Conservation (phyloP, 30 jellyfish, hydroid and myxozoan genomes). For the Aurelia coerulea region DNA sequence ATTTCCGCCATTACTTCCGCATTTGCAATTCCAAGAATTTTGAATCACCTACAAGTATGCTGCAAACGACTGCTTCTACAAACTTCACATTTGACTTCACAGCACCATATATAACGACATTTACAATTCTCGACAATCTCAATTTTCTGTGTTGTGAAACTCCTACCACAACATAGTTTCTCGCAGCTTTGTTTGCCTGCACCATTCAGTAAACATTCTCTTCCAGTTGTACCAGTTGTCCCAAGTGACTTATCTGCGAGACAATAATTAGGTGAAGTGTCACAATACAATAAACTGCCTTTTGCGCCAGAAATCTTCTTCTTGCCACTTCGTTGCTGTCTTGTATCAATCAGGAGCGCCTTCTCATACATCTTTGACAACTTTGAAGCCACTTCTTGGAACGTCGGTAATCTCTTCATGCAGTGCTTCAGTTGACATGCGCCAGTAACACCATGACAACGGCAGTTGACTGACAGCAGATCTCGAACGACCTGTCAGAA, state of each 20-base stretch:
- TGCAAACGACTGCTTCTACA: constrained; percentile 72
- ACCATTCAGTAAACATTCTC: constrained; percentile 77
- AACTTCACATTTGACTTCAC: constrained; percentile 83
- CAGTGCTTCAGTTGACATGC: constrained; percentile 89
- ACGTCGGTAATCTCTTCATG: constrained; percentile 78
- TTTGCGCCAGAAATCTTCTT: constrained; percentile 24
- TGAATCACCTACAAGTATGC: constrained; percentile 57
- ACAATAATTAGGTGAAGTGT: constrained; percentile 79
- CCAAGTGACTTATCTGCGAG: constrained; percentile 52
- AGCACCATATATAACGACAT: constrained; percentile 91
- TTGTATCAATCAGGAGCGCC: constrained; percentile 61
- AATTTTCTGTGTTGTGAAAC: constrained; percentile 68
- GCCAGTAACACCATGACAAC: constrained; percentile 97
- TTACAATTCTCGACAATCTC: constrained; percentile 80
- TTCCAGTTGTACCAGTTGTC: constrained; percentile 77
- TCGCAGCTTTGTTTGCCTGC: constrained; percentile 88
- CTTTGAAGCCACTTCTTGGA: constrained; percentile 77
- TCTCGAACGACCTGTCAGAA: constrained; percentile 69
- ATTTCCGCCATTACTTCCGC: too few species aligned
- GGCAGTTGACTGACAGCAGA: constrained; percentile 75
- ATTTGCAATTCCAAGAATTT: too few species aligned
- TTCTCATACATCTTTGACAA: constrained; percentile 68
- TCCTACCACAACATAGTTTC: constrained; percentile 91
- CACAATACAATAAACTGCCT: constrained; percentile 65
- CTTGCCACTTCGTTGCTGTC: constrained; percentile 49